Evolutionary conservation across 2,797 vertebrate species (phyloP).

Genomic region (Notamacropus eugenii): DNA sequence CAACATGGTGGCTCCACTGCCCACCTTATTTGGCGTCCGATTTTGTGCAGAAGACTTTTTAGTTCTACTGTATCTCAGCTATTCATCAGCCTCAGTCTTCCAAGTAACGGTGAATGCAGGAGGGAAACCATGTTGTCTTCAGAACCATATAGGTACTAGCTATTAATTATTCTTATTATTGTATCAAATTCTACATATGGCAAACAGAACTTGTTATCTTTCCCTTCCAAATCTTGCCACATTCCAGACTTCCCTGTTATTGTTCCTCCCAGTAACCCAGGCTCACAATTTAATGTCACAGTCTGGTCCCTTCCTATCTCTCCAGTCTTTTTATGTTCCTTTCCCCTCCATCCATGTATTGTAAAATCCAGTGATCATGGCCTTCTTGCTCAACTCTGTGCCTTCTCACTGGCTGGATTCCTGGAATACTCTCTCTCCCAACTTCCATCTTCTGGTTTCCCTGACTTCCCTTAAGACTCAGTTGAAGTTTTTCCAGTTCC

Average conservation of each 20-base stretch:
- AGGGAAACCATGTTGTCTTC: neutral
- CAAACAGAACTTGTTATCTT: neutral
- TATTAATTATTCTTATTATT: neutral
- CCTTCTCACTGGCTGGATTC: neutral
- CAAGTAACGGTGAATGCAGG: neutral
- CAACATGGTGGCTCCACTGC: neutral
- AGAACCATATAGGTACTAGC: neutral
- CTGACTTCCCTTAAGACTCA: neutral
- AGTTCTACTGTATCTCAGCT: neutral
- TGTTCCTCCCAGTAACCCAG: neutral
- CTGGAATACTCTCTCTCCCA: neutral
- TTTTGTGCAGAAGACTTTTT: neutral
- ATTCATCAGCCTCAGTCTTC: neutral
- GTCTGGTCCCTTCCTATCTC: neutral
- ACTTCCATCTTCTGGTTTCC: neutral
- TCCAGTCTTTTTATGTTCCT: neutral
- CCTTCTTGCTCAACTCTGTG: neutral
- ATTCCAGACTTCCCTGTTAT: neutral
- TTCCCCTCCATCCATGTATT: neutral
- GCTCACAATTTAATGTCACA: neutral
- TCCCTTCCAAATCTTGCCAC: conserved; percentile 2
- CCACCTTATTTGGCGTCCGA: neutral
- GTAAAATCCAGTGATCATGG: neutral
- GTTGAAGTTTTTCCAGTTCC: neutral
- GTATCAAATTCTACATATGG: conserved; percentile 14